Base-by-base conservation (phyloP, 2,113 vertebrate genomes). In the Xenus cinereus region DNA sequence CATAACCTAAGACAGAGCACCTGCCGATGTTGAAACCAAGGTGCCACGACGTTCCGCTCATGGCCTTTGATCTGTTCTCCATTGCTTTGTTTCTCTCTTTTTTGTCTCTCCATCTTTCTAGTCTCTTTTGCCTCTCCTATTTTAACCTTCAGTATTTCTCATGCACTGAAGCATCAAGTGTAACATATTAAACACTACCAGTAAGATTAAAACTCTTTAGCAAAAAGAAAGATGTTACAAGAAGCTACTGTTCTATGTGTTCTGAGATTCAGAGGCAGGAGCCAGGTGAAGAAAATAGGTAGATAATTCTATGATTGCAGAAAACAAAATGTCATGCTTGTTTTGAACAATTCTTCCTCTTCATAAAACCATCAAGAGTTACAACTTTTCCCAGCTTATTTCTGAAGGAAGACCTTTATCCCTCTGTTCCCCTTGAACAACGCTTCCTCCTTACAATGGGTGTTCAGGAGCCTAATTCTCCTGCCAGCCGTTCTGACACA, bases 401-500 rank as follows among this genome's bases (percentile, higher is more conserved):
- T 63, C 45, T 75, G 50, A 59, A 68, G 28, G 30, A 51, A 39
- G 45, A 67, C 17, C 9, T 48, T 45, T 39, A 39, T 68, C 14
- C 19, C 11, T 80, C 41, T 66, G 8, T 66, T 62, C 6, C 18
- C 43, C 50, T 50, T 64, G 22, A 71, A 35, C 32, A 33, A n/a
- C 7, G 26, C 12, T 27, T 64, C n/a, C 28, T 63, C n/a, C 66
- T 68, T 66, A 7, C 15, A 35, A 8, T n/a, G 11, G 6, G 4
- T 39, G 8, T 76, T 60, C 28, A 74, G 28, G 20, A 75, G 16
- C 16, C 12, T 35, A 68, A 39, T 46, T 64, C 27, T 59, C 39
- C 18, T 27, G 20, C 23, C 41, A 56, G 35, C 5, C 5, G 15
- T 0, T 0, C 37, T 2, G 8, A 51, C 24, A 33, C 7, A 1